Base-by-base conservation (phyloP, 2,113 vertebrate species). In the Pyxicephalus adspersus region DNA sequence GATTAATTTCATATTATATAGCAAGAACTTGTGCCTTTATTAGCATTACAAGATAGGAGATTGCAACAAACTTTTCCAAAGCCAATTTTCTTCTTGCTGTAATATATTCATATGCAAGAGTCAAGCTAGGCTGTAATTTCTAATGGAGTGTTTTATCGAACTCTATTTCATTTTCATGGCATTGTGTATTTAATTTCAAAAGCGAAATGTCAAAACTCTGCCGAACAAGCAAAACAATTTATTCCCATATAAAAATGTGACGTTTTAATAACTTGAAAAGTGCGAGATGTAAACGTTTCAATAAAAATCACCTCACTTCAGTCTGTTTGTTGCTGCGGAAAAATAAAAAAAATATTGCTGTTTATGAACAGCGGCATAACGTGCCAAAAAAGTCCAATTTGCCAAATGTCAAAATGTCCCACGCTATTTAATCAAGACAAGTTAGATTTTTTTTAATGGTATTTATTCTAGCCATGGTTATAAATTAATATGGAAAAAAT, bases 131-230 rank as follows among this genome's bases (percentile, higher is more conserved):
- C 34, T 67, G 64, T 45, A 67, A 58, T 68, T 78, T 67, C 31
- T 66, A 67, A 78, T 67, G 64, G 63, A 54, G 26, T 55, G n/a
- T 68, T 78, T 78, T 57, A 78, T 66, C 25, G 28, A 31, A 67
- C 20, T 70, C 55, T 58, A 51, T 72, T 80, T 71, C 34, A 28
- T 80, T 61, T 60, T 71, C 55, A 80, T 52, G 71, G 55, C 58
- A 70, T 80, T 80, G 38, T 61, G 67, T 80, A 63, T 80, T 80
- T 80, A 61, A 71, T 80, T 80, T 71, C 31, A 58, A 72, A 71
- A 63, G 66, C 57, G 61, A 68, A 80, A 71, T 80, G 67, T 80
- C 77, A 80, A 63, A 52, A 60, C 66, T 71, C 64, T 28, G 28
- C 26, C 16, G 25, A 31, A 34, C 4, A 13, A 18, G 26, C 20